Evolutionary conservation across 2,113 vertebrate genomes (phyloP), one percentile per base, ranked within the genome.

Genomic region (Bostrychus sinensis): DNA sequence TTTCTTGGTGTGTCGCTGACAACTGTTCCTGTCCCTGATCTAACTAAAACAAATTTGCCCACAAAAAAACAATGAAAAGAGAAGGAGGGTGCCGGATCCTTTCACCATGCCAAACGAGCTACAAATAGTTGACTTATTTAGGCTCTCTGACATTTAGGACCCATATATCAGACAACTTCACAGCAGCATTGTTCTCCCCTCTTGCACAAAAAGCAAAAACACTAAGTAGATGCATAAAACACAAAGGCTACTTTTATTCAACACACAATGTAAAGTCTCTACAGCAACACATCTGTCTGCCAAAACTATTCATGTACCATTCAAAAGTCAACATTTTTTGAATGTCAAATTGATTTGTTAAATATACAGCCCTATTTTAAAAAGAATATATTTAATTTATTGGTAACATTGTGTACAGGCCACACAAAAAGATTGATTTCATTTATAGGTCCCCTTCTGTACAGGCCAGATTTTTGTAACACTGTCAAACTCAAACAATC

Each of bases 61-160:
- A 61, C 6, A 1, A 71, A 68, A n/a, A 13, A 68, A 86, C 81
- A 85, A 75, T 76, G 55, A 77, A 48, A 77, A 62, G 56, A 37
- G 42, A 55, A 23, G 46, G 2, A 20, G 65, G 37, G 59, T 62
- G 30, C 88, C 73, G 74, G 78, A 90, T 86, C 60, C 48, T 60
- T 77, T 45, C 75, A 70, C 60, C 16, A 34, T 73, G 68, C 66
- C 71, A 76, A 75, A 72, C 56, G 55, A 54, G 39, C 67, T 74
- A 82, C 75, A 82, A 83, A 76, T 66, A 59, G 70, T 38, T 25
- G 30, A 62, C 57, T 79, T 70, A 81, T 88, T 88, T 89, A 81
- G 76, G 70, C 65, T 82, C 68, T 36, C 26, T 90, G 89, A 89
- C 87, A 85, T 89, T 89, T 84, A 77, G 63, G 58, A 71, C n/a